Evolutionary conservation across 2,113 vertebrate genomes (phyloP), one percentile per base, ranked within the genome.

Genomic region (Xiphorhynchus elegans): DNA sequence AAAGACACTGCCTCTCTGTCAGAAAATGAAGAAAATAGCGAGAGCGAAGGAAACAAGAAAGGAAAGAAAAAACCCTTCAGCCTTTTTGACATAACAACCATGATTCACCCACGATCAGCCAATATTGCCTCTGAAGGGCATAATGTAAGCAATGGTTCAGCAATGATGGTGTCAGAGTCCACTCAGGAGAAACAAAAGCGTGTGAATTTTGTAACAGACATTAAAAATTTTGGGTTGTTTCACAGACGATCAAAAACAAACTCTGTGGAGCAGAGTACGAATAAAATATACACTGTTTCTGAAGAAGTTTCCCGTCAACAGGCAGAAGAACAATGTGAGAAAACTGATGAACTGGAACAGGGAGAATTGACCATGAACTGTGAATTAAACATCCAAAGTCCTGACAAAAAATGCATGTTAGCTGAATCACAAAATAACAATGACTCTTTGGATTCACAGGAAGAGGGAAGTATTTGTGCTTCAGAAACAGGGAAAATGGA

Each of bases 261-360:
- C 58, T 95, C 85, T 92, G 81, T 95, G 37, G 98, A 97, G 67
- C 96, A 97, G 79, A 98, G 92, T 56, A 87, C 97, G 46, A 98
- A 97, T 89, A 98, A 98, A 93, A 98, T 98, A 89, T 99, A 99
- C 93, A 98, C 98, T 0, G 97, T 98, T 81, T 98, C 98, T 42
- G 99, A 99, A 95, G 99, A 99, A 90, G 97, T 98, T 83, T 96
- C 97, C 40, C 96, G 96, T 42, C 97, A 97, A 79, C 97, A 97
- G 88, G 96, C 95, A 26, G 96, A 97, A 81, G 96, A 97, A 74
- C 90, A 96, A 13, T 89, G 78, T 76, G 95, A 97, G 86, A 96
- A 98, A 95, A 92, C 69, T 83, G 72, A 79, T 83, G 96, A 96
- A 74, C 95, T 97, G 95, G 97, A 97, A 91, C 78, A 96, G 9